Evolutionary conservation across 2,797 vertebrate genomes (phyloP).

Genomic region (Thalassophryne amazonica): DNA sequence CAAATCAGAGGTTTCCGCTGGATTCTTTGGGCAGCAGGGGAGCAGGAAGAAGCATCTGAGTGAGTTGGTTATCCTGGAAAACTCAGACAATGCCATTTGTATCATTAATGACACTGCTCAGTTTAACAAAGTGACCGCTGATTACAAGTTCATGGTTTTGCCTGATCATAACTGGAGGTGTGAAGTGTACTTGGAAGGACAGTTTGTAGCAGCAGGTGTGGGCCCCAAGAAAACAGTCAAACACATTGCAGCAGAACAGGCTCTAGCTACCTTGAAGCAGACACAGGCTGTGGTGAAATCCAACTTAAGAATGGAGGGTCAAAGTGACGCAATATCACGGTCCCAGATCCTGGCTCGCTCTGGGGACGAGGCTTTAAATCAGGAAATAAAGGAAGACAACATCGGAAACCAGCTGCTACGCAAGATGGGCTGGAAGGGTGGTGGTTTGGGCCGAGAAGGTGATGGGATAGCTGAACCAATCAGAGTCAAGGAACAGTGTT

Average conservation of each 20-base stretch:
- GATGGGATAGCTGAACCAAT: slow-evolving; percentile 96
- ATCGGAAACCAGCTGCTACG: slow-evolving; percentile 96
- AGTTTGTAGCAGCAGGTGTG: slow-evolving; percentile 88
- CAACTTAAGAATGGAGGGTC: slow-evolving; percentile 86
- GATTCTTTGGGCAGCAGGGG: slow-evolving; percentile 63
- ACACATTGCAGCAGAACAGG: slow-evolving; percentile 90
- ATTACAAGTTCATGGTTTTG: slow-evolving; percentile 90
- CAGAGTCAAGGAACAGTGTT: slow-evolving; percentile 93
- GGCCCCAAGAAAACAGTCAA: slow-evolving; percentile 94
- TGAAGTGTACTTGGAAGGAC: slow-evolving; percentile 90
- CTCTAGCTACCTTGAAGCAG: slow-evolving; percentile 87
- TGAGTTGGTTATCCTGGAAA: slow-evolving; percentile 92
- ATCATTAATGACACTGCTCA: slow-evolving; percentile 95
- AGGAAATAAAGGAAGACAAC: slow-evolving; percentile 97
- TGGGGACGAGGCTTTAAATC: slow-evolving; percentile 81
- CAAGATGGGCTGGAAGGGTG: slow-evolving; percentile 99
- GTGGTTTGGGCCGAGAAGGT: slow-evolving; percentile 91
- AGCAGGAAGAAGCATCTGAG: slow-evolving; percentile 85
- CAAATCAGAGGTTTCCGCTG: slow-evolving; percentile 63
- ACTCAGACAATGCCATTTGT: slow-evolving; percentile 89
- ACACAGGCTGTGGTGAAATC: slow-evolving; percentile 96
- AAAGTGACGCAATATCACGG: slow-evolving; percentile 89
- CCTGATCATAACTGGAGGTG: slow-evolving; percentile 91
- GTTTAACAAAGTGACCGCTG: slow-evolving; percentile 93
- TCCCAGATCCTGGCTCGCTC: slow-evolving; percentile 90